phyloP scores from a whole-genome alignment of 2,113 vertebrate species.

The Sprattus sprattus region DNA sequence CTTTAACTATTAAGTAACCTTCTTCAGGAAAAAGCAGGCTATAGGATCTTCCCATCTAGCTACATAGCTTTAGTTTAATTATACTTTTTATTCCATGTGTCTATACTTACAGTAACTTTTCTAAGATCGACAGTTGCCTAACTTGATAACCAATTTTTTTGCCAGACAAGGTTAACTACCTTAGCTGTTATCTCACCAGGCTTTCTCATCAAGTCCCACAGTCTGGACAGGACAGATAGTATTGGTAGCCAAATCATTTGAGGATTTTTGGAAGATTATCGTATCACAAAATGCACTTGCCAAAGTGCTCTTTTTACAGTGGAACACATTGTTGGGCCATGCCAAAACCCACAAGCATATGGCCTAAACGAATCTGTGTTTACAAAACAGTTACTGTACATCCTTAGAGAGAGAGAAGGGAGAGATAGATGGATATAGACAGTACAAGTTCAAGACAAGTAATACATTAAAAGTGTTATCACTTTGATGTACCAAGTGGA shows the following conservation, averaged over 20 bases:
- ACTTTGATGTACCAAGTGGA: too few relatives aligned
- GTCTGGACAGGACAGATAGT: not conserved
- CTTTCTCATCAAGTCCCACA: not conserved
- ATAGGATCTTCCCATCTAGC: not conserved
- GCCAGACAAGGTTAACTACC: not conserved
- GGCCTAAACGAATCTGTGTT: too few relatives aligned
- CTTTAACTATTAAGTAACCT: not conserved
- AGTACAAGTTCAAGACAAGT: too few relatives aligned
- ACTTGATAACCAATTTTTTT: not conserved
- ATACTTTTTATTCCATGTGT: not conserved
- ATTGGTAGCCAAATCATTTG: not conserved
- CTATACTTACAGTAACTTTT: not conserved
- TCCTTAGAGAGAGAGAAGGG: too few relatives aligned
- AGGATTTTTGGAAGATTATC: too few relatives aligned
- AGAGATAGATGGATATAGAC: too few relatives aligned
- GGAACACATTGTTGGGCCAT: too few relatives aligned
- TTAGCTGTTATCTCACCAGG: not conserved
- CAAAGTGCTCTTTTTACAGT: too few relatives aligned
- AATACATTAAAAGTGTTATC: too few relatives aligned
- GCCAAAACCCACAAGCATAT: too few relatives aligned
- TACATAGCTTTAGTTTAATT: not conserved
- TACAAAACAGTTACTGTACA: too few relatives aligned
- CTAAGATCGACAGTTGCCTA: not conserved
- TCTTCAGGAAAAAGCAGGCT: not conserved
- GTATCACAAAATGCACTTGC: too few relatives aligned